Conservation (phyloP, 2,888 invertebrate species). For the Salpingus planirostris region DNA sequence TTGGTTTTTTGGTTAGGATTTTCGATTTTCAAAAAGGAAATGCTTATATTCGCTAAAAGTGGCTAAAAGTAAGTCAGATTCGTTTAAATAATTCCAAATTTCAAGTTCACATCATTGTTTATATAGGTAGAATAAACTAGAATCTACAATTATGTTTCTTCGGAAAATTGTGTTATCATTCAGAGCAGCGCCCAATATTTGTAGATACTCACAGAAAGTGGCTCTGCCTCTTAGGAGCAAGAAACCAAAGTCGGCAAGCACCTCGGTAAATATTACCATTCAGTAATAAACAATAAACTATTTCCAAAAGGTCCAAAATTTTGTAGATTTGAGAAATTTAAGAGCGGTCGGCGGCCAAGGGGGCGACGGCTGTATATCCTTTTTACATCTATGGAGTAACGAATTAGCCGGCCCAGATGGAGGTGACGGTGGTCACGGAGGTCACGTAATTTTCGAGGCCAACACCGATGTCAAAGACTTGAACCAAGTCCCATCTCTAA, state of each 20-base stretch:
- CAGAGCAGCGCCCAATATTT: too few species aligned
- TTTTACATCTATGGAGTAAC: slow-evolving; percentile 71
- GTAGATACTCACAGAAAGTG: slow-evolving; percentile 25
- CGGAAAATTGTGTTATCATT: too few species aligned
- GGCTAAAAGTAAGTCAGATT: too few species aligned
- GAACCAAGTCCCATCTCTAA: slow-evolving; percentile 51
- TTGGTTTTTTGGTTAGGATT: too few species aligned
- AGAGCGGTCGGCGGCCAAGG: slow-evolving; percentile 76
- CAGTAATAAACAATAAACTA: slow-evolving; percentile 1
- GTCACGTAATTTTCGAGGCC: slow-evolving; percentile 83
- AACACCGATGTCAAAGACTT: slow-evolving; percentile 60
- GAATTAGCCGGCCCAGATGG: slow-evolving; percentile 92
- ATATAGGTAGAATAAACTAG: too few species aligned
- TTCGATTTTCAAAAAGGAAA: too few species aligned
- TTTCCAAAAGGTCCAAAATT: slow-evolving; percentile 38
- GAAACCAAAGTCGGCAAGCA: slow-evolving; percentile 42
- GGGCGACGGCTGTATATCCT: slow-evolving; percentile 87
- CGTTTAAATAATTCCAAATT: too few species aligned
- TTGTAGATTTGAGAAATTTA: slow-evolving; percentile 63
- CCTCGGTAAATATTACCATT: slow-evolving; percentile 34
- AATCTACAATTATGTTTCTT: too few species aligned
- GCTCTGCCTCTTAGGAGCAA: slow-evolving; percentile 40
- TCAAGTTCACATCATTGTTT: too few species aligned
- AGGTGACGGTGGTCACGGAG: slow-evolving; percentile 94
- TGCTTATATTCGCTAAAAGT: too few species aligned